A percentile compares a stretch with the other conserved stretches of the same genome.
These are phyloP conservation scores for Falco novaeseelandiae DNA, from an alignment of 2,797 vertebrate genomes.

Conservation along the genomic window DNA sequence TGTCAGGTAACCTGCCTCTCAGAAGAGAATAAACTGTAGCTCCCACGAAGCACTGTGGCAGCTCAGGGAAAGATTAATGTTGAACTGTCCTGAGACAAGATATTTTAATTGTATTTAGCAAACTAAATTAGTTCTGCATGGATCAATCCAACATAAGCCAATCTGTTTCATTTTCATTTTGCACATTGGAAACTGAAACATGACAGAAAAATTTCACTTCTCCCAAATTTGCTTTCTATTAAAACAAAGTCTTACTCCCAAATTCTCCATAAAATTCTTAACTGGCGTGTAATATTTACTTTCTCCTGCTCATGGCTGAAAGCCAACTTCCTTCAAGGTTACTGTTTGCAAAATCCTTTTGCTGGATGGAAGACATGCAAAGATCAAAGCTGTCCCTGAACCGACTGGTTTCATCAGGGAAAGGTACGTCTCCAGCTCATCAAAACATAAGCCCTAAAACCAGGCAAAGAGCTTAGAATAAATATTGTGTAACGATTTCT, in stretches of 20 bases:
- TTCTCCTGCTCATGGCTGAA: neutral
- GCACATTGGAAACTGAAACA: neutral
- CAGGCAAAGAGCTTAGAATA: slow-evolving; percentile 2
- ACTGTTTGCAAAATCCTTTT: slow-evolving; percentile 12
- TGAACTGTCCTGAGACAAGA: slow-evolving; percentile 36
- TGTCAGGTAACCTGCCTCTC: neutral
- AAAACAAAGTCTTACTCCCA: neutral
- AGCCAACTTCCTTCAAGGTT: slow-evolving; percentile 23
- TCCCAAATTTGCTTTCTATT: slow-evolving; percentile 5
- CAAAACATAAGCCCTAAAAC: neutral
- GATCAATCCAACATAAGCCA: slow-evolving; percentile 1
- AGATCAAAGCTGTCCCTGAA: slow-evolving; percentile 38
- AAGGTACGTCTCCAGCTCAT: slow-evolving; percentile 1
- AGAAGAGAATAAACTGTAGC: neutral
- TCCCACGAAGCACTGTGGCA: neutral
- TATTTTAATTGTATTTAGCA: slow-evolving; percentile 55
- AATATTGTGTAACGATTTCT: neutral
- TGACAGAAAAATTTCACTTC: neutral
- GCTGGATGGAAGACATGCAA: neutral
- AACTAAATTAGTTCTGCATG: slow-evolving; percentile 43
- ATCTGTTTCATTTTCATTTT: slow-evolving; percentile 20
- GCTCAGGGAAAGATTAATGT: slow-evolving; percentile 45
- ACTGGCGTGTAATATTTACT: neutral
- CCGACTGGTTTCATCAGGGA: neutral
- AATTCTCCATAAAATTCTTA: slow-evolving; percentile 29